phyloP scores from a whole-genome alignment of 2,888 invertebrate genomes.

The Danaus chrysippus region DNA sequence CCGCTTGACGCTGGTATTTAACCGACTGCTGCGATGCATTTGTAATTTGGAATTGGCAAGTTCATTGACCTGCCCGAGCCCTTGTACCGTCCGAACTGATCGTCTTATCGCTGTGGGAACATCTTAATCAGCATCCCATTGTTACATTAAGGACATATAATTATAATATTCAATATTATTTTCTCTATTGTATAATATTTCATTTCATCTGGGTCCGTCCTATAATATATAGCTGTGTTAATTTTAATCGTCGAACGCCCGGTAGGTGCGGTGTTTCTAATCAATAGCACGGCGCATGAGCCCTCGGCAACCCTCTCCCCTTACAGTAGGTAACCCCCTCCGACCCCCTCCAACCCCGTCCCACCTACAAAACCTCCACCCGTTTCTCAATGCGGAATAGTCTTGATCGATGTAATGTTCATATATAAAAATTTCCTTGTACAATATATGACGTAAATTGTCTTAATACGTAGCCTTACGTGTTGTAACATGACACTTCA shows the following conservation, averaged over 20 bases:
- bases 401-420: background rate
- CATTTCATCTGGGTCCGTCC: no score
- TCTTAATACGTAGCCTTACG: no score
- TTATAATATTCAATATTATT: background rate
- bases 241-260: conserved; percentile 17
- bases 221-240: conserved; percentile 9
- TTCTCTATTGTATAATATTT: no score
- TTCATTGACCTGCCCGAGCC: background rate
- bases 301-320: conserved; percentile 17
- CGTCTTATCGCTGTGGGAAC: background rate
- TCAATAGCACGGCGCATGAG: conserved; percentile 38
- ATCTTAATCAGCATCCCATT: background rate
- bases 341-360: conserved; percentile 10
- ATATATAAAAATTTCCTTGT: background rate
- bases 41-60: background rate
- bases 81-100: background rate
- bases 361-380: conserved; percentile 38
- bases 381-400: conserved; percentile 28
- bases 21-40: background rate
- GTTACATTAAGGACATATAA: no score
- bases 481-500: no score
- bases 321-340: background rate
- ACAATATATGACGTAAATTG: no score
- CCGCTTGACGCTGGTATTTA: background rate
- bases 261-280: conserved; percentile 21